Conservation (phyloP, 2,888 invertebrate genomes). For the Ichneumoninae sp. region DNA sequence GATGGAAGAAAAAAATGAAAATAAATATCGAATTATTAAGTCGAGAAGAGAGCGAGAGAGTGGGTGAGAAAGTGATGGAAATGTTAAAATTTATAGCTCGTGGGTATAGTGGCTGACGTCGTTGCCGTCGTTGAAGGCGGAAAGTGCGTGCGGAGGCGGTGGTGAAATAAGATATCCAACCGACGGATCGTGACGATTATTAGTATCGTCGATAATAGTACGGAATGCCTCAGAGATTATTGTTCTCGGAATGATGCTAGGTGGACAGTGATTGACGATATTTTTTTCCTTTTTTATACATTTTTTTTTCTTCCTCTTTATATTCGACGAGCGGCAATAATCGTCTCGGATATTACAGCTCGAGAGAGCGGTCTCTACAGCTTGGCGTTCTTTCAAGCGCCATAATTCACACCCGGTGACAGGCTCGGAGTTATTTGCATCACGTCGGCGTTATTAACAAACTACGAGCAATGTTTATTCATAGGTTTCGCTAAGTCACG, state of each 20-base stretch:
- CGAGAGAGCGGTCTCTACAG: conserved; percentile 1
- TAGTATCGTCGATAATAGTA: conserved; percentile 44
- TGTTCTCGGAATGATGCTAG: conserved; percentile 46
- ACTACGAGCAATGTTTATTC: conserved; percentile 45
- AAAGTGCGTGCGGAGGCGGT: conserved; percentile 49
- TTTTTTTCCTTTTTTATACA: conserved; percentile 17
- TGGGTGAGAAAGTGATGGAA: background rate
- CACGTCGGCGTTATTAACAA: conserved; percentile 46
- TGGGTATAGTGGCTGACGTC: background rate
- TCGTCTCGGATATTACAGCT: background rate
- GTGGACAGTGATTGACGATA: conserved; percentile 55
- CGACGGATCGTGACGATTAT: conserved; percentile 47
- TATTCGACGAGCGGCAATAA: conserved; percentile 17
- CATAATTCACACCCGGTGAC: conserved; percentile 55
- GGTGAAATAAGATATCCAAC: conserved; percentile 48
- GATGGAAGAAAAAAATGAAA: conserved; percentile 3
- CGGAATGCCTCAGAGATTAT: conserved; percentile 30
- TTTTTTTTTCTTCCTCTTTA: conserved; percentile 13
- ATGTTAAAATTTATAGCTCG: conserved; percentile 46
- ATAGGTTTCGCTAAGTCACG: conserved; percentile 17
- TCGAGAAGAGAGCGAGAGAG: conserved; percentile 15
- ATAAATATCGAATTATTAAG: conserved; percentile 60
- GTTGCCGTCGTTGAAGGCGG: background rate
- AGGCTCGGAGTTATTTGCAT: conserved; percentile 49
- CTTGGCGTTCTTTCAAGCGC: conserved; percentile 43